phyloP scores from a whole-genome alignment of 2,888 invertebrate species.

The Urechis unicinctus region DNA sequence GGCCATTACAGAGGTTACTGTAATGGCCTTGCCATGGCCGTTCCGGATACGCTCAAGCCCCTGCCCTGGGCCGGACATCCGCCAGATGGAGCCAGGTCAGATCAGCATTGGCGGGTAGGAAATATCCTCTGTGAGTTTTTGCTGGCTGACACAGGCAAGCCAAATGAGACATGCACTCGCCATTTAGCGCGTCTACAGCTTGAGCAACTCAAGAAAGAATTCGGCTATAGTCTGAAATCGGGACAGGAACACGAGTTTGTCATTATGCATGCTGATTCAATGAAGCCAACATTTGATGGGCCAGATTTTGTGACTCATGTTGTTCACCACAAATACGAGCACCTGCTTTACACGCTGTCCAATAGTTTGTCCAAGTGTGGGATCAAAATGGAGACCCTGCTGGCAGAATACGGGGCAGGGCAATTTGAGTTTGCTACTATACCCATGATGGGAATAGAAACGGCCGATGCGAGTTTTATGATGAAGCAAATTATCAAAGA shows the following conservation, averaged over 20 bases:
- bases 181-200: constrained; percentile 13
- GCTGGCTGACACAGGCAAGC: constrained; percentile 1
- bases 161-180: constrained; percentile 9
- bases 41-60: not conserved
- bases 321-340: constrained; percentile 2
- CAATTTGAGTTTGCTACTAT: constrained; percentile 14
- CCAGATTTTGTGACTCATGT: constrained; percentile 1
- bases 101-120: constrained; percentile 1
- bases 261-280: not conserved
- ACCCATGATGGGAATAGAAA: constrained; percentile 8
- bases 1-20: not conserved
- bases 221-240: constrained; percentile 9
- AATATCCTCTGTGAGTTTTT: constrained; percentile 9
- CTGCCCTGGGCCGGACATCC: constrained; percentile 14
- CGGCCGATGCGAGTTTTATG: constrained; percentile 5
- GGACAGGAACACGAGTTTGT: constrained; percentile 15
- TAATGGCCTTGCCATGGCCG: not conserved
- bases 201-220: constrained; percentile 8
- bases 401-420: constrained; percentile 11
- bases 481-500: constrained; percentile 14
- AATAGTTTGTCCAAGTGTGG: constrained; percentile 4
- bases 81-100: no score
- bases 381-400: constrained; percentile 6
- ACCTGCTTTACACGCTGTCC: constrained; percentile 5
- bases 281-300: constrained; percentile 9